Conservation (phyloP, 2,113 vertebrate species). For the Cariama cristata region DNA sequence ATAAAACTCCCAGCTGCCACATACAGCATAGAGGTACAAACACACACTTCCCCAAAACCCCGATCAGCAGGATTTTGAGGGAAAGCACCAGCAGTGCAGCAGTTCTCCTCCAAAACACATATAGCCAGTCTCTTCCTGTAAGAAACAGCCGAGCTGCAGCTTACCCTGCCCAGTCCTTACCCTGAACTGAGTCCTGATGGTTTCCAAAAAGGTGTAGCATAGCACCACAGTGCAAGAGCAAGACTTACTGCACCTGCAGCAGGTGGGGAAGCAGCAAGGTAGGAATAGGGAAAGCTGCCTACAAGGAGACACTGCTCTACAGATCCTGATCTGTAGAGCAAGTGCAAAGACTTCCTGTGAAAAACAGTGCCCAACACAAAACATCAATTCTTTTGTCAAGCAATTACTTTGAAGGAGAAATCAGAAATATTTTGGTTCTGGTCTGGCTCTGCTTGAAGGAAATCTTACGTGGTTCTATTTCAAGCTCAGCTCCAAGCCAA, state of each 20-base stretch:
- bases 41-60: neutral
- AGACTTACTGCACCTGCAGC: neutral
- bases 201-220: neutral
- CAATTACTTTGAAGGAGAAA: neutral
- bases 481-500: neutral
- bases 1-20: neutral
- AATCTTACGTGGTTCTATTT: neutral
- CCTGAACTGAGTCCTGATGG: neutral
- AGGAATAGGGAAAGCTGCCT: neutral
- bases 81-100: neutral
- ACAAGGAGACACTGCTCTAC: neutral
- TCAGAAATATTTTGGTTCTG: neutral
- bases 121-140: neutral
- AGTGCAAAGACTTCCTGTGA: neutral
- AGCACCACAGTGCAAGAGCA: neutral
- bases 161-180: neutral
- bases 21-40: neutral
- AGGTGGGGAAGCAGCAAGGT: neutral
- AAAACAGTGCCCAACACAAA: neutral
- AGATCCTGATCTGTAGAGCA: neutral
- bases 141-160: neutral
- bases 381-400: neutral
- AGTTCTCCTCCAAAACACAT: neutral
- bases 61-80: neutral
- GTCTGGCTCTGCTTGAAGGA: neutral